Evolutionary conservation across 2,113 vertebrate genomes (phyloP).

Genomic region (Paedocypris sp.): DNA sequence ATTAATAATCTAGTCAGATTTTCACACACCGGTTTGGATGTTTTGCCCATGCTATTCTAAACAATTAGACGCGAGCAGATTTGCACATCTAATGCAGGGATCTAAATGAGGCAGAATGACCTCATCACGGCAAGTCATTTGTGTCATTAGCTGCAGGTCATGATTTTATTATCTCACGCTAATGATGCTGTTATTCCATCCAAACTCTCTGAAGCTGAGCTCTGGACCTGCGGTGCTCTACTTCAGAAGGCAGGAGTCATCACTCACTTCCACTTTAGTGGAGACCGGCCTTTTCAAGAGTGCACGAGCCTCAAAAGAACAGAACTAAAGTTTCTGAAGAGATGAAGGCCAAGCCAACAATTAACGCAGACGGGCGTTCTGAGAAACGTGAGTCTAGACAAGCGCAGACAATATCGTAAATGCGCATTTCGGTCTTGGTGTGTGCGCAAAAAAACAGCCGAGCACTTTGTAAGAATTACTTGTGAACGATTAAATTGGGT

Average conservation of each 20-base stretch:
- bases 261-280: background rate
- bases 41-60: background rate
- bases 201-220: background rate
- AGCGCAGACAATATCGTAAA: too few relatives aligned
- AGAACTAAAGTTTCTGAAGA: background rate
- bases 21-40: slow-evolving; percentile 13
- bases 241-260: background rate
- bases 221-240: background rate
- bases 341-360: too few relatives aligned
- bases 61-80: slow-evolving; percentile 10
- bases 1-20: background rate
- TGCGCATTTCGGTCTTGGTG: too few relatives aligned
- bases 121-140: slow-evolving; percentile 17
- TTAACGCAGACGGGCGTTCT: too few relatives aligned
- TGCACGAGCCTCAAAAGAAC: background rate
- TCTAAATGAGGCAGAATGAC: background rate
- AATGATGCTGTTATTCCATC: slow-evolving; percentile 16
- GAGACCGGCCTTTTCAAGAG: too few relatives aligned
- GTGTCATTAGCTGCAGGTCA: background rate
- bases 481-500: too few relatives aligned
- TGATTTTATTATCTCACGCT: background rate
- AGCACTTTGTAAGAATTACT: too few relatives aligned
- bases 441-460: too few relatives aligned
- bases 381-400: too few relatives aligned
- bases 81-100: background rate